Percentiles rank a stretch among this genome's conserved stretches.
These are phyloP conservation scores for Pogonocherus hispidulus DNA, from an alignment of 2,888 invertebrate species.

Conservation along the genomic window DNA sequence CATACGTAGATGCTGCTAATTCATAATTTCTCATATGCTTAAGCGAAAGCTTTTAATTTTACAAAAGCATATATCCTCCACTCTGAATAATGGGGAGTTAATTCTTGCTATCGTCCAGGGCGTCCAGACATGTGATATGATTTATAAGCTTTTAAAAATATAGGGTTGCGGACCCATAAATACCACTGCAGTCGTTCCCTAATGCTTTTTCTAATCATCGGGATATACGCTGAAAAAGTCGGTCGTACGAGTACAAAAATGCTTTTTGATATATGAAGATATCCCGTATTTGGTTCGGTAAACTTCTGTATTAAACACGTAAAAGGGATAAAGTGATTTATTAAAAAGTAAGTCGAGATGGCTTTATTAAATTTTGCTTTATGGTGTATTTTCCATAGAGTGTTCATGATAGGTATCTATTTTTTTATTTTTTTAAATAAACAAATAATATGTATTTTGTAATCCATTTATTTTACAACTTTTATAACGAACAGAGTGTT, in stretches of 20 bases:
- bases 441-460: too few species aligned
- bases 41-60: slow-evolving; percentile 55
- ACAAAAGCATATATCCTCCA: slow-evolving; percentile 49
- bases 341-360: not conserved
- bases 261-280: slow-evolving; percentile 39
- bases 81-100: slow-evolving; percentile 61
- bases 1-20: slow-evolving; percentile 38
- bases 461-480: too few species aligned
- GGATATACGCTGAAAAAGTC: slow-evolving; percentile 26
- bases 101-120: slow-evolving; percentile 58
- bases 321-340: slow-evolving; percentile 1
- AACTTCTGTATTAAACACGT: slow-evolving; percentile 8
- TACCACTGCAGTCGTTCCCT: slow-evolving; percentile 53
- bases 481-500: too few species aligned
- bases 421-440: too few species aligned
- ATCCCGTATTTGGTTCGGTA: slow-evolving; percentile 16
- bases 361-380: too few species aligned
- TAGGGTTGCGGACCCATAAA: slow-evolving; percentile 57
- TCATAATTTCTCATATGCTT: slow-evolving; percentile 50
- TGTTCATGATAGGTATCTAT: too few species aligned
- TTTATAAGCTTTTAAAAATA: slow-evolving; percentile 61
- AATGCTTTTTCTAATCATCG: slow-evolving; percentile 50
- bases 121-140: slow-evolving; percentile 55
- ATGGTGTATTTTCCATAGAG: too few species aligned
- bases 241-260: slow-evolving; percentile 26